phyloP scores from a whole-genome alignment of 2,113 vertebrate species.

The Sitta europaea region DNA sequence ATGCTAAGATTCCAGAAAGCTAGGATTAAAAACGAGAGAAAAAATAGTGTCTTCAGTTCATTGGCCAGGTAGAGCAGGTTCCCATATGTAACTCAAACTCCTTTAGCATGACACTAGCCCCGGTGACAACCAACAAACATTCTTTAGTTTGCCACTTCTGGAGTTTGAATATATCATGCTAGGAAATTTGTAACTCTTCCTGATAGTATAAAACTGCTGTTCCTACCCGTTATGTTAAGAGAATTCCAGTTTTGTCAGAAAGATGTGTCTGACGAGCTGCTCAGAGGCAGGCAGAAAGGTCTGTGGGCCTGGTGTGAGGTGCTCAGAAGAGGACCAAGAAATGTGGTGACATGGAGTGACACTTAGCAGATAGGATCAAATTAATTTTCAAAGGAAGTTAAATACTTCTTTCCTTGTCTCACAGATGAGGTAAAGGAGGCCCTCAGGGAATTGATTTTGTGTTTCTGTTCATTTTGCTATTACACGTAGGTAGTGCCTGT shows the following conservation, averaged over 20 bases:
- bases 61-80: not conserved
- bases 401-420: not conserved
- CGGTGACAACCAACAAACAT: not conserved
- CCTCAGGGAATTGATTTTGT: not conserved
- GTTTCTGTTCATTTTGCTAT: not conserved
- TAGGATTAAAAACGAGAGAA: not conserved
- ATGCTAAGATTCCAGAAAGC: not conserved
- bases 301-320: not conserved
- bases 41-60: not conserved
- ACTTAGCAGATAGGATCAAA: not conserved
- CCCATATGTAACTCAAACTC: not conserved
- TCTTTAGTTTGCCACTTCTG: not conserved
- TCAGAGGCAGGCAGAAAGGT: not conserved
- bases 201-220: not conserved
- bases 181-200: not conserved
- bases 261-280: not conserved
- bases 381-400: not conserved
- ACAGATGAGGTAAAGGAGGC: not conserved
- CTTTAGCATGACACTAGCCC: not conserved
- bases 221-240: not conserved
- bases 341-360: not conserved
- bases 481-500: not conserved
- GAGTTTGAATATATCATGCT: not conserved
- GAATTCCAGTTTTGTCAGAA: not conserved
- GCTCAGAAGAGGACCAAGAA: not conserved